Percentiles rank a stretch among this genome's conserved stretches.
Evolutionary conservation across 2,113 vertebrate species (phyloP).

Genomic region (Piprites chloris): DNA sequence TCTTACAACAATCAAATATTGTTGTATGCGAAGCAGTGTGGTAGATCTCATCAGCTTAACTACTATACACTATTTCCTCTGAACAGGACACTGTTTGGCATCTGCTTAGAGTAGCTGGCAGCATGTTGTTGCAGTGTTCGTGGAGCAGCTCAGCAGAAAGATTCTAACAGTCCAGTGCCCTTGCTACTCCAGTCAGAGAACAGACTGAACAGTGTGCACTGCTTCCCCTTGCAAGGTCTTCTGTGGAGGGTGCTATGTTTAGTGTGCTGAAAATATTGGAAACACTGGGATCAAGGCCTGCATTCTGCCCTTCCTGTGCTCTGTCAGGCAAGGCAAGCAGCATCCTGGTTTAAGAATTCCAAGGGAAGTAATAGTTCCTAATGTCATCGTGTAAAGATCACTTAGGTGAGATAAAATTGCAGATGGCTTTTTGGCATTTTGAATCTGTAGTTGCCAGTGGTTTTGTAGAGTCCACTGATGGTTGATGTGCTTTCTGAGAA

Average conservation of each 20-base stretch:
- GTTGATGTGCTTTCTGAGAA: not conserved
- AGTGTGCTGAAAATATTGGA: not conserved
- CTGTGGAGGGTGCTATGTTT: fast-evolving
- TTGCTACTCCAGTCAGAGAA: not conserved
- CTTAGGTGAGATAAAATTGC: not conserved
- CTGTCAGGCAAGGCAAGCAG: not conserved
- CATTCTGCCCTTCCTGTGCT: not conserved
- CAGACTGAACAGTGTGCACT: not conserved
- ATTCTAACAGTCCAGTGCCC: not conserved
- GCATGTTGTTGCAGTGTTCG: not conserved
- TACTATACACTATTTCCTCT: not conserved
- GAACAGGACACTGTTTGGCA: not conserved
- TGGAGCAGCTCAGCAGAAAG: not conserved
- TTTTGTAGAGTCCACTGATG: not conserved
- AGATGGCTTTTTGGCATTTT: not conserved
- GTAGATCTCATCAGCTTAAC: not conserved
- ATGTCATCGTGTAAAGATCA: not conserved
- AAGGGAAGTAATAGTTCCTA: not conserved
- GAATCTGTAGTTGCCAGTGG: not conserved
- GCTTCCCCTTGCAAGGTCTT: not conserved
- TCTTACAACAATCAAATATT: not conserved
- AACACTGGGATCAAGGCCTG: not conserved
- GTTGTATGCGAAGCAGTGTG: not conserved
- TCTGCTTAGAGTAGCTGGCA: not conserved
- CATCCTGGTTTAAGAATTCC: not conserved